A percentile compares a stretch with the other conserved stretches of the same genome.
These are phyloP conservation scores for Astreopora myriophthalma DNA, from an alignment of 64 coral and sea anemone species.

Conservation along the genomic window DNA sequence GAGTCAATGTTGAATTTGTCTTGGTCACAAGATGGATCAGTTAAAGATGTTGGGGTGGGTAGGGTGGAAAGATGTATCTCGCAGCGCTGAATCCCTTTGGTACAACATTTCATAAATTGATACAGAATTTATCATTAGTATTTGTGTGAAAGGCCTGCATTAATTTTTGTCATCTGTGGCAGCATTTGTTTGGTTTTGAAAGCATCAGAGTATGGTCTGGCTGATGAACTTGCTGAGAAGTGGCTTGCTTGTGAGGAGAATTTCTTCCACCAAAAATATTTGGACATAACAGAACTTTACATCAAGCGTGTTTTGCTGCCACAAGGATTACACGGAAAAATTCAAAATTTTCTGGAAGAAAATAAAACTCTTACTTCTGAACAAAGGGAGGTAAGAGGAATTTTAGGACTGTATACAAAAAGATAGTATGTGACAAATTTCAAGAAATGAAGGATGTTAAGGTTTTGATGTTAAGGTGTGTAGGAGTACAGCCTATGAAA, in stretches of 20 bases:
- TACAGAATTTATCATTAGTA: too few relatives aligned
- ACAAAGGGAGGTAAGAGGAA: constrained; percentile 7
- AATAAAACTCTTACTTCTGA: neutral
- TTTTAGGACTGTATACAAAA: neutral
- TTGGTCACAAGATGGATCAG: too few relatives aligned
- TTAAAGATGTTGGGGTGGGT: too few relatives aligned
- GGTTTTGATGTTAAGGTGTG: too few relatives aligned
- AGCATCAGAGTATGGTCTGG: neutral
- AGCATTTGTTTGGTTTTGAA: constrained; percentile 10
- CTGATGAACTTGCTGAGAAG: constrained; percentile 4
- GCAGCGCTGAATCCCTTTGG: too few relatives aligned
- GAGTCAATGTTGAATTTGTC: too few relatives aligned
- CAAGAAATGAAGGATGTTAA: too few relatives aligned
- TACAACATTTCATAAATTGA: too few relatives aligned
- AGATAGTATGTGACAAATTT: neutral
- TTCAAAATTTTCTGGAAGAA: neutral
- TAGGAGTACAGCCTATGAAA: too few relatives aligned
- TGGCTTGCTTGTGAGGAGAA: constrained; percentile 6
- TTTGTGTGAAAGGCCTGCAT: neutral
- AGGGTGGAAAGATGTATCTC: too few relatives aligned
- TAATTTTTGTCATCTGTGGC: neutral
- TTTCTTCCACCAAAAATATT: neutral
- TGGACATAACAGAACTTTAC: constrained; percentile 7
- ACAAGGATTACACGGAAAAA: neutral
- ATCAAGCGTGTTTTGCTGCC: constrained; percentile 20